Conservation (phyloP, 2,113 vertebrate genomes). For the Phrynocephalus versicolor region DNA sequence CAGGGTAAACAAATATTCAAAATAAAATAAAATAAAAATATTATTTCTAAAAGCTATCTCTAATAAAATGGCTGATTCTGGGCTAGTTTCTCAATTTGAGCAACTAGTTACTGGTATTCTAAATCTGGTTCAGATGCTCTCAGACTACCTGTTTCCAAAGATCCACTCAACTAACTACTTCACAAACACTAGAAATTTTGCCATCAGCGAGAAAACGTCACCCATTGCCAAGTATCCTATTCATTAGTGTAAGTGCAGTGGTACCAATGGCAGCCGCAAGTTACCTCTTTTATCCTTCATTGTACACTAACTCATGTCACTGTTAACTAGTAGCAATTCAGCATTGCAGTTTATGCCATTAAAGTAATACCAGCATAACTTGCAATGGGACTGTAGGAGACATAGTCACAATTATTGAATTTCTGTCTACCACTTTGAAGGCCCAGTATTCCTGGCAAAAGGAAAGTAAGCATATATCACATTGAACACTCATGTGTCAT, state of each 20-base stretch:
- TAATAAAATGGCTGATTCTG: background rate
- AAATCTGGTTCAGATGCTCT: background rate
- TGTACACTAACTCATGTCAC: too few relatives aligned
- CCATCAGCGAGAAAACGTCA: background rate
- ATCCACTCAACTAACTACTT: background rate
- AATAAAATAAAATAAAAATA: too few relatives aligned
- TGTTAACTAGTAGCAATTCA: too few relatives aligned
- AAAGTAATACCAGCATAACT: too few relatives aligned
- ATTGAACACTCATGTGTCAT: background rate
- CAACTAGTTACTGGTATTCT: background rate
- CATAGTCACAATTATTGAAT: too few relatives aligned
- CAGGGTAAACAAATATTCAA: too few relatives aligned
- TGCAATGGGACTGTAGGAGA: too few relatives aligned
- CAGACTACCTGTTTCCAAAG: background rate
- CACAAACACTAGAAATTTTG: background rate
- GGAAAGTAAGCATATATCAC: background rate
- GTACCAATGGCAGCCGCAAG: too few relatives aligned
- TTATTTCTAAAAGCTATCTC: conserved; percentile 41
- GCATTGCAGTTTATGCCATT: too few relatives aligned
- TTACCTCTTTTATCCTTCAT: too few relatives aligned
- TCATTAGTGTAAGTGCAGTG: too few relatives aligned
- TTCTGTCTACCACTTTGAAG: background rate
- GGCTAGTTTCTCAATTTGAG: background rate
- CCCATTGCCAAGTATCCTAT: too few relatives aligned
- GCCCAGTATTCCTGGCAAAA: background rate